Conservation (phyloP, 2,888 invertebrate species). For the Pseudolycoriella hygida region DNA sequence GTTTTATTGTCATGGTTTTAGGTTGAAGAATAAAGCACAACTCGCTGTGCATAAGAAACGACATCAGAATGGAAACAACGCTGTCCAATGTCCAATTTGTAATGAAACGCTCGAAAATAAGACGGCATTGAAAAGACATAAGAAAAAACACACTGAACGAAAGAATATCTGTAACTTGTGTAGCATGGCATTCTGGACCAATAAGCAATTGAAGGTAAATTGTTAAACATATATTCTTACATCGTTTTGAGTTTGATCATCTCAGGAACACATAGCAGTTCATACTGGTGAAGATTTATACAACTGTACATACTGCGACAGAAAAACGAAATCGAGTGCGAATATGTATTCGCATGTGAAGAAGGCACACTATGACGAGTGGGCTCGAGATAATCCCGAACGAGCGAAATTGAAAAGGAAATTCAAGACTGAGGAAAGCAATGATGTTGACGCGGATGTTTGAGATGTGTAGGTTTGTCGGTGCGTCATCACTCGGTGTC, state of each 20-base stretch:
- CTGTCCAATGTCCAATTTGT: not conserved
- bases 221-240: not conserved
- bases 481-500: too few species aligned
- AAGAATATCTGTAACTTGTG: not conserved
- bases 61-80: not conserved
- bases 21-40: not conserved
- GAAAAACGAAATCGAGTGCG: not conserved
- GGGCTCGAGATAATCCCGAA: not conserved
- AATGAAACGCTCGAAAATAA: not conserved
- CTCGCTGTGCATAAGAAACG: not conserved
- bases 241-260: not conserved
- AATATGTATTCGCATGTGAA: slow-evolving; percentile 1
- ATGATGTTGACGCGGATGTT: too few species aligned
- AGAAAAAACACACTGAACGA: not conserved
- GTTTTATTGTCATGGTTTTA: too few species aligned
- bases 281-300: not conserved
- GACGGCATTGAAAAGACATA: not conserved
- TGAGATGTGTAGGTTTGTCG: too few species aligned
- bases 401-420: not conserved
- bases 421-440: too few species aligned
- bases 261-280: not conserved
- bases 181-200: not conserved
- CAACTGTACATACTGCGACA: not conserved
- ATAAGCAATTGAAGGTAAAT: not conserved
- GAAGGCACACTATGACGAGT: not conserved